Evolutionary conservation across 2,113 vertebrate genomes (phyloP).

Genomic region (Alethe diademata): DNA sequence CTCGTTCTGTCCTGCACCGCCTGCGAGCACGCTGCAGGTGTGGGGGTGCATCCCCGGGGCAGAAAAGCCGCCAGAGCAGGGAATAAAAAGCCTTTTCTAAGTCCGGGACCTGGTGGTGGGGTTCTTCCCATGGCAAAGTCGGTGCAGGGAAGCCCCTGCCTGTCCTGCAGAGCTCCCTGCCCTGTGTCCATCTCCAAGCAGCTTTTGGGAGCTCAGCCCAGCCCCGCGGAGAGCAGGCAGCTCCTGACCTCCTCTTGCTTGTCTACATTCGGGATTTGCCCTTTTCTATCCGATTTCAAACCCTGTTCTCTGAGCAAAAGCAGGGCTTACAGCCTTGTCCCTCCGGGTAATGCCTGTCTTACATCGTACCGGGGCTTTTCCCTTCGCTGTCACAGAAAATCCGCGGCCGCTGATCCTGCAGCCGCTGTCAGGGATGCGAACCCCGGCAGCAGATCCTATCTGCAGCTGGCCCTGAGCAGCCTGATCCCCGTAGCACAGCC

Average conservation of each 20-base stretch:
- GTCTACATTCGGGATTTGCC: neutral
- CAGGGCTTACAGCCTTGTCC: neutral
- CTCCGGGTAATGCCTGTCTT: rapidly evolving
- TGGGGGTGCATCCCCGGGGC: neutral
- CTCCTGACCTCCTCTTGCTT: neutral
- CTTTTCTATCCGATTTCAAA: neutral
- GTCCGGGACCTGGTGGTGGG: rapidly evolving
- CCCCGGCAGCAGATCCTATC: neutral
- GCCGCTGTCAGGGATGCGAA: neutral
- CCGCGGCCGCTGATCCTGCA: neutral
- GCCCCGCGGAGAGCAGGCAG: rapidly evolving
- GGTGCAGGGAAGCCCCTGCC: neutral
- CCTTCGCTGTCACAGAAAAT: rapidly evolving
- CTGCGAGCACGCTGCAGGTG: rapidly evolving
- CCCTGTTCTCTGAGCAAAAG: neutral
- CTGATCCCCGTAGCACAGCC: neutral
- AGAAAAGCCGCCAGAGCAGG: too few relatives aligned
- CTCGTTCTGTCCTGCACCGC: rapidly evolving
- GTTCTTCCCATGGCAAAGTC: rapidly evolving
- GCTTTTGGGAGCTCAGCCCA: neutral
- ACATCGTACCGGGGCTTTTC: neutral
- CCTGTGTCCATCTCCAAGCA: rapidly evolving
- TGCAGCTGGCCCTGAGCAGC: neutral
- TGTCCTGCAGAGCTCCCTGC: neutral
- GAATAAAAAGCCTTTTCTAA: neutral